Evolutionary conservation across 2,888 invertebrate genomes (phyloP), one percentile per base, ranked within the genome.

Genomic region (Netelia virgata): DNA sequence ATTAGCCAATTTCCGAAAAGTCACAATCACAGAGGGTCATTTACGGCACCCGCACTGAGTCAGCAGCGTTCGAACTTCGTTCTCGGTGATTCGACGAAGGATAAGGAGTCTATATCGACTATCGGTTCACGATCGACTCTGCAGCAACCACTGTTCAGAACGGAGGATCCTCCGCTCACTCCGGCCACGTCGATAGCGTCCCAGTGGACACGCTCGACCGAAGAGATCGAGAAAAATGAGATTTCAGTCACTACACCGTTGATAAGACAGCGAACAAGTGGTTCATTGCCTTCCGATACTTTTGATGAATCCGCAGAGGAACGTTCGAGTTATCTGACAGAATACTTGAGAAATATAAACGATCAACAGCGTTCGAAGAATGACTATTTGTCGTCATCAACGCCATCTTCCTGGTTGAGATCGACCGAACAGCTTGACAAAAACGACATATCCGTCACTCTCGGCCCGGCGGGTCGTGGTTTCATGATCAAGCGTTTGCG

Each of bases 171-270:
- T 41, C 28, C 75, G 0, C 59, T 61, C 11, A 57, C 63, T 1
- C 78, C 64, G 57, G 57, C 84, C 1, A 63, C 66, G 1, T 68
- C 84, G 1, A 18, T 63, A 64, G 47, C 76, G 8, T 36, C 14
- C 36, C 69, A 79, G 8, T 80, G 70, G 79, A 76, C 72, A 50
- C 76, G 75, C 3, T 66, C 47, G 53, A 82, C 73, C 70, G 86
- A 87, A 6, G 87, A 87, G 57, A 73, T 84, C 18, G 87, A 87
- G 28, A 83, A 61, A 43, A 87, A 87, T 66, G 87, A 87, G 59
- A 85, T 87, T 50, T 64, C 75, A n/a, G 20, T 73, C 0, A 76
- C 82, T 0, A 61, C 79, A 3, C 66, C 82, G 1, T 16, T 64
- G 2, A 28, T 69, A 2, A 76, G 76, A 69, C 75, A 75, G 55